A percentile compares a stretch with the other conserved stretches of the same genome.
Conservation (phyloP, 2,113 vertebrate species). For the Triplophysa rosa region DNA sequence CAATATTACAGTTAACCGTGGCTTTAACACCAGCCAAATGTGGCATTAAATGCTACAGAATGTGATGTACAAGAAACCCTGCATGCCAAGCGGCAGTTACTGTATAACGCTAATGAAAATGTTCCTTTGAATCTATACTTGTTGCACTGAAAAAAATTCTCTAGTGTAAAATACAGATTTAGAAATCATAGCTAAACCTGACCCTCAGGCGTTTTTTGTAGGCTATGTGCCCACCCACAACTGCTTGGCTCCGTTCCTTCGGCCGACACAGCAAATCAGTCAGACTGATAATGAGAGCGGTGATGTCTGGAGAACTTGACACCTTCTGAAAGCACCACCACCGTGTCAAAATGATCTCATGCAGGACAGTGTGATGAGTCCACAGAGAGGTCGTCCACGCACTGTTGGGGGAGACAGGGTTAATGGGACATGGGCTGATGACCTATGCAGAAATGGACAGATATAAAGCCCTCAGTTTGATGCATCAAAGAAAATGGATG, state of each 20-base stretch:
- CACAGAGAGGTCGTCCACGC: conserved; percentile 60
- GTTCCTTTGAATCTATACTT: conserved; percentile 15
- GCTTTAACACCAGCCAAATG: conserved; percentile 11
- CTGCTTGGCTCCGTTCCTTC: conserved; percentile 22
- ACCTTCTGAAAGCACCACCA: conserved; percentile 68
- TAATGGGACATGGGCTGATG: conserved; percentile 19
- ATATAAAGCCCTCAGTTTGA: background rate
- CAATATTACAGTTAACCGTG: background rate
- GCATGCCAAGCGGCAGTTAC: conserved; percentile 6
- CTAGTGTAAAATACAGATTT: conserved; percentile 34
- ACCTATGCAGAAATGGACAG: conserved; percentile 18
- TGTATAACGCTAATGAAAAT: conserved; percentile 24
- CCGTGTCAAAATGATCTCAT: conserved; percentile 65
- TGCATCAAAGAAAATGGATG: background rate
- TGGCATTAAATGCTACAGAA: conserved; percentile 3
- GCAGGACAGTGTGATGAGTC: conserved; percentile 64
- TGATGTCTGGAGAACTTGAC: conserved; percentile 64
- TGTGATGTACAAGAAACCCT: conserved; percentile 19
- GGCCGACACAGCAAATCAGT: conserved; percentile 64
- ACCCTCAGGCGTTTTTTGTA: conserved; percentile 13
- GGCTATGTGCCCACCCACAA: background rate
- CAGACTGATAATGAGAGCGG: conserved; percentile 58
- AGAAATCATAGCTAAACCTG: background rate
- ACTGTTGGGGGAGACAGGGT: conserved; percentile 51
- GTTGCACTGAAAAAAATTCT: background rate